Evolutionary conservation across 1,140 invertebrate genomes (phyloP).

Genomic region (Mylabris phalerata): DNA sequence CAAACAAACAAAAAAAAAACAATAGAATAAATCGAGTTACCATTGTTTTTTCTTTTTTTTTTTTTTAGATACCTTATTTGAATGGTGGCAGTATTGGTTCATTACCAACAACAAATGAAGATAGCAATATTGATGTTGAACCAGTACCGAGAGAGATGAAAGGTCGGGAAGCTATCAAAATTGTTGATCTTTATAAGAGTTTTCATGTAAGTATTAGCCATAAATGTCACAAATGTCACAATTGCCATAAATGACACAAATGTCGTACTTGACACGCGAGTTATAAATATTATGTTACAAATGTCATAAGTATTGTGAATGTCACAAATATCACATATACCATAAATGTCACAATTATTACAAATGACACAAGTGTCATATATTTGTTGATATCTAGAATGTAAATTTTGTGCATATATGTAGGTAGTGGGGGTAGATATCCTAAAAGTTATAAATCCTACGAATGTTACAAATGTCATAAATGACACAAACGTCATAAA

Average conservation of each 20-base stretch:
- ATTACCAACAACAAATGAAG: constrained; percentile 50
- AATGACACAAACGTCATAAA: too few relatives aligned
- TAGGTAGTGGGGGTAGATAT: too few relatives aligned
- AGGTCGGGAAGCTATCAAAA: constrained; percentile 67
- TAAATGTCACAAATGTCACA: background rate
- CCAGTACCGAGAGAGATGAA: constrained; percentile 65
- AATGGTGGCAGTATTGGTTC: constrained; percentile 53
- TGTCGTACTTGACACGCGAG: too few relatives aligned
- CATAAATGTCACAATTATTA: constrained; percentile 9
- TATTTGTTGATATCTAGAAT: too few relatives aligned
- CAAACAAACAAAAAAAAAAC: background rate
- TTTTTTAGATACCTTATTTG: constrained; percentile 43
- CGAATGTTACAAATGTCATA: too few relatives aligned
- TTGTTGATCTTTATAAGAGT: constrained; percentile 65
- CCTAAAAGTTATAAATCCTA: too few relatives aligned
- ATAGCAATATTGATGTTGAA: constrained; percentile 58
- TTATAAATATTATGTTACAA: too few relatives aligned
- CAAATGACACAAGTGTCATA: too few relatives aligned
- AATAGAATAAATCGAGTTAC: background rate
- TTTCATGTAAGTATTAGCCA: constrained; percentile 44
- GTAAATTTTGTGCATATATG: too few relatives aligned
- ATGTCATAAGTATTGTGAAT: too few relatives aligned
- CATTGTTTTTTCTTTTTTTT: constrained; percentile 8
- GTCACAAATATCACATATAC: background rate
- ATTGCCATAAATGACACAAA: too few relatives aligned